A percentile compares a stretch with the other conserved stretches of the same genome.
Evolutionary conservation across 1,140 invertebrate species (phyloP).

Genomic region (Odontomachus brunneus): DNA sequence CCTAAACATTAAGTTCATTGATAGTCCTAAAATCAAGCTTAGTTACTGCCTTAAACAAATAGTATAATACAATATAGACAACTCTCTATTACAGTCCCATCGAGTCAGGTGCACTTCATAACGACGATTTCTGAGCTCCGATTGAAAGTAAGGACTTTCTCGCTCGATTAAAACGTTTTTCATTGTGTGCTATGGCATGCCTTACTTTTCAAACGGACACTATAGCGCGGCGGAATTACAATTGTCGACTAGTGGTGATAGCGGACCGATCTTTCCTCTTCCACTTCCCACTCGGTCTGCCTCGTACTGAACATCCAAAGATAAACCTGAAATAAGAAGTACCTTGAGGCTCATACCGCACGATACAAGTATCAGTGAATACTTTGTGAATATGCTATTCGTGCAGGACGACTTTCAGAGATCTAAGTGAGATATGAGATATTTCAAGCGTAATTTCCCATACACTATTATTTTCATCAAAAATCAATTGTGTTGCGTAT

Average conservation of each 20-base stretch:
- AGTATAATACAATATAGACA: slow-evolving; percentile 76
- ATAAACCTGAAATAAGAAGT: slow-evolving; percentile 86
- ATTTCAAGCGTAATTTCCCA: background rate
- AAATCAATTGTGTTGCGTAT: background rate
- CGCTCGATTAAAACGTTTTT: slow-evolving; percentile 62
- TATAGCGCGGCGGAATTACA: slow-evolving; percentile 90
- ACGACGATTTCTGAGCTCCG: slow-evolving; percentile 50
- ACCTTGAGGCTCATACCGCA: background rate
- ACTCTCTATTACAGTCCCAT: slow-evolving; percentile 66
- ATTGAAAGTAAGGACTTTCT: slow-evolving; percentile 52
- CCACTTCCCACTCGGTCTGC: slow-evolving; percentile 89
- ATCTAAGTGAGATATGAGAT: background rate
- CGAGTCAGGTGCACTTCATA: slow-evolving; percentile 68
- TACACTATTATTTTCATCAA: background rate
- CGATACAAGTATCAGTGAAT: background rate
- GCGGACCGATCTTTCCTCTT: slow-evolving; percentile 90
- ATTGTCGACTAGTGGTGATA: slow-evolving; percentile 91
- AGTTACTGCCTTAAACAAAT: slow-evolving; percentile 71
- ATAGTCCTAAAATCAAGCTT: slow-evolving; percentile 71
- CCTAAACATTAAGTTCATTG: slow-evolving; percentile 70
- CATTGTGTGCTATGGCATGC: slow-evolving; percentile 29
- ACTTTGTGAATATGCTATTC: background rate
- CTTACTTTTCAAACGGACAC: slow-evolving; percentile 69
- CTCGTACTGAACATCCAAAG: slow-evolving; percentile 92
- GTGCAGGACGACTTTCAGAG: background rate